Conservation (phyloP, 2,797 vertebrate species). For the Sebastes itinus region DNA sequence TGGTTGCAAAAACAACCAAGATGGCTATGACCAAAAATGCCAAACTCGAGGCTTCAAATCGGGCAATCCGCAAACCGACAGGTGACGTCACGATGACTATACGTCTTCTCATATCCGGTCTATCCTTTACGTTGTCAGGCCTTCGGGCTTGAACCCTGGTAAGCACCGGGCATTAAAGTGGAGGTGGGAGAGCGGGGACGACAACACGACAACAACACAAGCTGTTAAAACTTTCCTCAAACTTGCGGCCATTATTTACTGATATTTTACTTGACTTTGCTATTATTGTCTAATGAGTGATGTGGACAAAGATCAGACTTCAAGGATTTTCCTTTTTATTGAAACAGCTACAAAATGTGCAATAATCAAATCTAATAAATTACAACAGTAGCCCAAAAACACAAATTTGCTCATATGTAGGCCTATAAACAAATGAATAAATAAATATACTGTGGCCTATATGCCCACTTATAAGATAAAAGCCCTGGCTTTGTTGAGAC, state of each 20-base stretch:
- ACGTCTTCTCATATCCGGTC: too few relatives aligned
- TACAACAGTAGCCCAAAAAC: background rate
- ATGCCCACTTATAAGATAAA: background rate
- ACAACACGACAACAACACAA: too few relatives aligned
- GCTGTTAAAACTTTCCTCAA: background rate
- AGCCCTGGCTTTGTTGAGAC: background rate
- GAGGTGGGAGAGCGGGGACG: too few relatives aligned
- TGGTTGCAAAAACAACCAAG: too few relatives aligned
- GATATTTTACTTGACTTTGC: background rate
- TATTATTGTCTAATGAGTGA: background rate
- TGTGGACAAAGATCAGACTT: background rate
- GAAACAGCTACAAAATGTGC: background rate
- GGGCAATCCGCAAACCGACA: too few relatives aligned
- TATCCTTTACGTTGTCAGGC: too few relatives aligned
- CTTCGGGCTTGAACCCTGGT: too few relatives aligned
- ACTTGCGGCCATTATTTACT: rapidly evolving
- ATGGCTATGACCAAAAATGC: too few relatives aligned
- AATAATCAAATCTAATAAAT: background rate
- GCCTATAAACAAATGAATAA: background rate
- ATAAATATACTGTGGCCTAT: background rate
- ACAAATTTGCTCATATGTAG: background rate
- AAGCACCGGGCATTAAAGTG: too few relatives aligned
- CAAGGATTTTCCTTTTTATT: background rate
- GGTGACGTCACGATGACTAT: too few relatives aligned
- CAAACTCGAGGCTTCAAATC: too few relatives aligned